Percentiles rank a stretch among this genome's conserved stretches.
Evolutionary conservation across 2,113 vertebrate species (phyloP).

Genomic region (Caracal caracal): DNA sequence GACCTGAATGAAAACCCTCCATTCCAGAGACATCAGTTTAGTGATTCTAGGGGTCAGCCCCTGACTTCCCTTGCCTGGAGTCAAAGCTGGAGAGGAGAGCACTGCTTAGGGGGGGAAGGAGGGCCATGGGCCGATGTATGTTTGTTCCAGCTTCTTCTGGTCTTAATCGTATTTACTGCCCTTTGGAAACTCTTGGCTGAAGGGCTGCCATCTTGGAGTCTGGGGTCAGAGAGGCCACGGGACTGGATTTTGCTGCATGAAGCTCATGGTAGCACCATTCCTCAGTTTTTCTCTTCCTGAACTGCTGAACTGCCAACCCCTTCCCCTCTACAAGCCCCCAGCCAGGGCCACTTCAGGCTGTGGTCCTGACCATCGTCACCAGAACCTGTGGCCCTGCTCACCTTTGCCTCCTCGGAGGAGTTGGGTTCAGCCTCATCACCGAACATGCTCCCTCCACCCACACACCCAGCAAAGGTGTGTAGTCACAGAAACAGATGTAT

Average conservation of each 20-base stretch:
- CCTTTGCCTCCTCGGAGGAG: background rate
- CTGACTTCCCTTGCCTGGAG: background rate
- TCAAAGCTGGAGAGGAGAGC: background rate
- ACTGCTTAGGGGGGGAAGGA: background rate
- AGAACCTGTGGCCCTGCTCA: background rate
- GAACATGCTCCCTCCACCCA: background rate
- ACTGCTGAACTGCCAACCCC: no score
- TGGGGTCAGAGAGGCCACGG: background rate
- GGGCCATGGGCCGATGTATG: background rate
- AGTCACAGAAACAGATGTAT: background rate
- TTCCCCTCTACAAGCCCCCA: background rate
- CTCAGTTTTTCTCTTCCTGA: background rate
- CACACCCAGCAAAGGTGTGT: background rate
- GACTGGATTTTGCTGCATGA: background rate
- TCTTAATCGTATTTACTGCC: no score
- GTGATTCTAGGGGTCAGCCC: background rate
- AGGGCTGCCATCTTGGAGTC: background rate
- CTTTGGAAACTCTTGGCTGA: background rate
- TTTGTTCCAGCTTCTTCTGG: background rate
- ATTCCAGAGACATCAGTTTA: background rate
- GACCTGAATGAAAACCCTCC: background rate
- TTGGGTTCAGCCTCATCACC: background rate
- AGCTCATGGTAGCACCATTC: background rate
- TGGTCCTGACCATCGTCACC: background rate
- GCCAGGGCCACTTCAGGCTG: background rate